Base-by-base conservation (phyloP, 2,888 invertebrate genomes). In the Halictus quadricinctus region DNA sequence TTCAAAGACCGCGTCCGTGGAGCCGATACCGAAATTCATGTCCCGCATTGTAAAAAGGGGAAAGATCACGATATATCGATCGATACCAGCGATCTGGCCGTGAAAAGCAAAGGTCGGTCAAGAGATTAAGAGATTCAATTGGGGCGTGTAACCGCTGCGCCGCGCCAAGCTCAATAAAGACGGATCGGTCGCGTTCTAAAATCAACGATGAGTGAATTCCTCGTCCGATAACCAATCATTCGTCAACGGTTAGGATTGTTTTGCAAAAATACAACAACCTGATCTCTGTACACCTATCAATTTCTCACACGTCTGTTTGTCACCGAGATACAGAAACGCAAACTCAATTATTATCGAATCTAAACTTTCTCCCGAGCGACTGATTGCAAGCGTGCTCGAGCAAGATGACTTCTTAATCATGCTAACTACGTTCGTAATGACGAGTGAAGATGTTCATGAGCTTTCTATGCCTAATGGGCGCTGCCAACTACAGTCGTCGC, bases 41-140 rank as follows among this genome's bases (percentile, higher is more conserved):
- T 25, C 0, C 3, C 50, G 12, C 41, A 12, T 46, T 29, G 18
- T 6, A 21, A 25, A 21, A 66, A 4, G 21, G 43, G 15, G 10
- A 25, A 7, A 29, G 60, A 64, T 64, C 29, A 36, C 36, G 3
- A 64, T 2, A 29, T 29, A 64, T 64, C 25, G 60, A 64, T 29
- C 25, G 7, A 41, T 18, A 66, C 21, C 18, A 25, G 43, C 25
- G 12, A 58, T 25, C 12, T 46, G 43, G 18, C 58, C 72, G 15
- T 25, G 21, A 10, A 29, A 70, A 54, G 7, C 78, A 70, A 78
- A 70, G 72, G 72, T 78, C 78, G 58, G 46, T 21, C 58, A 21
- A 70, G 69, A 69, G 15, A 77, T 78, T 78, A 60, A 78, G 25
- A 21, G 50, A 50, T 54, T 54, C 64, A 43, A 48, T 13, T 25